Percentiles rank a stretch among this genome's conserved stretches.
Conservation (phyloP, 2,888 invertebrate genomes). For the Aphelenchoides bicaudatus region DNA sequence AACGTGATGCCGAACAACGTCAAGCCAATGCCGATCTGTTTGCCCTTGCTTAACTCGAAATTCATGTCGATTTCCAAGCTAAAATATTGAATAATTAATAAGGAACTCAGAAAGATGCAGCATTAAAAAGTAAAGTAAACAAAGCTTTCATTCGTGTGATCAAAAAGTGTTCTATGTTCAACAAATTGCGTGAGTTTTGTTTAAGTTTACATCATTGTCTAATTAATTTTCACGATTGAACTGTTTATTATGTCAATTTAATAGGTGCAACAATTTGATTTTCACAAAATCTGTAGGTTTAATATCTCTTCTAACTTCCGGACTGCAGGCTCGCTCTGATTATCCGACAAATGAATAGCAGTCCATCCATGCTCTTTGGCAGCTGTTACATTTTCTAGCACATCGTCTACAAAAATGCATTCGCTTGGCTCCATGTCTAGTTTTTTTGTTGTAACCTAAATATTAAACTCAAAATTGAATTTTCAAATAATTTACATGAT, state of each 20-base stretch:
- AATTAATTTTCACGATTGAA: neutral
- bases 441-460: neutral
- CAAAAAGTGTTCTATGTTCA: too few relatives aligned
- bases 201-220: neutral
- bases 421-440: neutral
- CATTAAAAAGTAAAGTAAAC: too few relatives aligned
- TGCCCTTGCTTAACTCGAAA: conserved; percentile 39
- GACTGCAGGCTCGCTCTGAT: neutral
- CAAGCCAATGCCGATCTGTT: conserved; percentile 86
- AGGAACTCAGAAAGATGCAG: too few relatives aligned
- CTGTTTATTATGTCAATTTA: neutral
- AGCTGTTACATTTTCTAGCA: neutral
- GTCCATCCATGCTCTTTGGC: neutral
- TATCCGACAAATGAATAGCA: neutral
- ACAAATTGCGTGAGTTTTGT: too few relatives aligned
- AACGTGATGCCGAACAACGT: conserved; percentile 93
- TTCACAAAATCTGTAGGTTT: neutral
- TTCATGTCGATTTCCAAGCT: conserved; percentile 33
- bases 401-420: neutral
- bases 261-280: neutral
- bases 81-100: too few relatives aligned
- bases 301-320: neutral
- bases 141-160: too few relatives aligned
- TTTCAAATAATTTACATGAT: neutral
- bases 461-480: neutral